These are phyloP conservation scores for Struthidea cinerea DNA, from an alignment of 2,113 vertebrate species.

Conservation along the genomic window DNA sequence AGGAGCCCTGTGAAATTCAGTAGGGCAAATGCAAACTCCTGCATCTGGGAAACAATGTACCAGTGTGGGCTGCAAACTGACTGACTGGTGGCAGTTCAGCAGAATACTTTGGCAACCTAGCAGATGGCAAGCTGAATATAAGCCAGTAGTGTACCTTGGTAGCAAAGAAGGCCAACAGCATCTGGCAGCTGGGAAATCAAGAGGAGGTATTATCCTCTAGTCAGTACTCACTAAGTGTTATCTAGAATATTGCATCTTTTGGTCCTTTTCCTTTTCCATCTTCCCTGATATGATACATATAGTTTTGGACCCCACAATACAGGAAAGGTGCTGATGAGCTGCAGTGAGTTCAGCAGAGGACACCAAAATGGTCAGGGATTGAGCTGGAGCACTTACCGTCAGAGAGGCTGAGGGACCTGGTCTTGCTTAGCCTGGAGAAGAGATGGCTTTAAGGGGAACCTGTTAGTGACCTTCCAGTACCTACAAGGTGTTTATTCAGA, in stretches of 20 bases:
- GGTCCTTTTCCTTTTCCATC: background rate
- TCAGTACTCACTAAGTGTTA: background rate
- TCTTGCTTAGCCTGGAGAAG: background rate
- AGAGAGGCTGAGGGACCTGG: background rate
- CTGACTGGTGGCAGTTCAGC: background rate
- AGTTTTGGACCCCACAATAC: background rate
- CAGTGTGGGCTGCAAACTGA: background rate
- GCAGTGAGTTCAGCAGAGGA: background rate
- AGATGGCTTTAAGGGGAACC: background rate
- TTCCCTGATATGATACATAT: fast-evolving
- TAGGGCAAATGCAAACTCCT: background rate
- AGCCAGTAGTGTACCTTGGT: background rate
- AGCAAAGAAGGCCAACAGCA: background rate
- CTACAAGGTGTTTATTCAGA: background rate
- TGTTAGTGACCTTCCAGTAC: background rate
- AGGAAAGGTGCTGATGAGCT: background rate
- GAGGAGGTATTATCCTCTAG: background rate
- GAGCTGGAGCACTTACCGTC: background rate
- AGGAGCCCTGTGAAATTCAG: background rate
- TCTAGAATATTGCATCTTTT: background rate
- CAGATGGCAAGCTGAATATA: background rate
- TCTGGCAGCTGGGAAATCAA: fast-evolving
- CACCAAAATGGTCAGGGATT: background rate
- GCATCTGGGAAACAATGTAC: background rate
- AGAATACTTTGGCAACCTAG: background rate